Conservation (phyloP, 1,140 invertebrate genomes). For the Hormaphis cornu region DNA sequence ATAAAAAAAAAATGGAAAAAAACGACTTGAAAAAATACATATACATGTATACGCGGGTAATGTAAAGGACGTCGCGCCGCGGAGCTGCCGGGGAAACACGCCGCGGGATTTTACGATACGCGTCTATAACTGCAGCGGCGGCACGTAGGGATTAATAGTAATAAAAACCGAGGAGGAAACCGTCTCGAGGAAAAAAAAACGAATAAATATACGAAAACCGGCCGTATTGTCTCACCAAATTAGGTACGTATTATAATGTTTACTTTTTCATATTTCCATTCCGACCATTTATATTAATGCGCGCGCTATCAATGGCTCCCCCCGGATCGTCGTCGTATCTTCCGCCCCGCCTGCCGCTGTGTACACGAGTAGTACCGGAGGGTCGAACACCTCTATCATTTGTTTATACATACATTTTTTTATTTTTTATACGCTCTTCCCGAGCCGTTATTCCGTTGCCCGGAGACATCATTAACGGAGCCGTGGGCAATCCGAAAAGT, state of each 20-base stretch:
- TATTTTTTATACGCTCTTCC: not conserved
- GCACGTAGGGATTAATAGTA: conserved; percentile 32
- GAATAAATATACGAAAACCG: conserved; percentile 1
- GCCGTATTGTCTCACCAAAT: conserved; percentile 32
- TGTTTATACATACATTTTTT: not conserved
- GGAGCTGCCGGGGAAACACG: conserved; percentile 9
- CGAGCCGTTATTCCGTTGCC: conserved; percentile 11
- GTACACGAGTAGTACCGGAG: not conserved
- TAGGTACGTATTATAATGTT: too few species aligned
- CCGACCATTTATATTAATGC: conserved; percentile 41
- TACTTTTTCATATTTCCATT: conserved; percentile 41
- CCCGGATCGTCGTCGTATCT: conserved; percentile 39
- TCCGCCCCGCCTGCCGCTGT: conserved; percentile 8
- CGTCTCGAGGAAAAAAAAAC: conserved; percentile 11
- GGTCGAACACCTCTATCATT: not conserved
- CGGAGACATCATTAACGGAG: conserved; percentile 30
- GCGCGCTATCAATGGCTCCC: conserved; percentile 41
- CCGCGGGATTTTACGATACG: conserved; percentile 27
- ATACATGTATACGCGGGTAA: not conserved
- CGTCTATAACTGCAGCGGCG: too few species aligned
- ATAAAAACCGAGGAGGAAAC: conserved; percentile 30
- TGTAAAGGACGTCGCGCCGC: conserved; percentile 6
- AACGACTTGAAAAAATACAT: conserved; percentile 15
- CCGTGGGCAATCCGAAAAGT: conserved; percentile 27
- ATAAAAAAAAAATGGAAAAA: not conserved